phyloP scores from a whole-genome alignment of 2,888 invertebrate genomes.

The Schizotus pectinicornis region DNA sequence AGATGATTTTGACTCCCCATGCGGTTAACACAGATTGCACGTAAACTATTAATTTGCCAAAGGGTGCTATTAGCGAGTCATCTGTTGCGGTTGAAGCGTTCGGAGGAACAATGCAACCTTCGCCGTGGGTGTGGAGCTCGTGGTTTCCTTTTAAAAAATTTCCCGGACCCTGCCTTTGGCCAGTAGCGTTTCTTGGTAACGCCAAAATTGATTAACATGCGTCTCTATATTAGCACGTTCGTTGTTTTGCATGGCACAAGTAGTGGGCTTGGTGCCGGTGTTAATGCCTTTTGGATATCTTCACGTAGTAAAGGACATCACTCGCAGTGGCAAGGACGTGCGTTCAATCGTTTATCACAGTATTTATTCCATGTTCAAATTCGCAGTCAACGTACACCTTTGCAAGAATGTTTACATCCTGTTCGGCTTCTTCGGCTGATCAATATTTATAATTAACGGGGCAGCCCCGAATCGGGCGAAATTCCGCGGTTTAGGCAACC shows the following conservation, averaged over 20 bases:
- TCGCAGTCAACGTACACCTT: slow-evolving; percentile 18
- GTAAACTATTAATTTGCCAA: slow-evolving; percentile 4
- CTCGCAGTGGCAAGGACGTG: slow-evolving; percentile 41
- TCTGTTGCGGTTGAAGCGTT: too few species aligned
- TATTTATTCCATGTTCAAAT: slow-evolving; percentile 31
- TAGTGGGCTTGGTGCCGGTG: slow-evolving; percentile 14
- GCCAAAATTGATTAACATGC: too few species aligned
- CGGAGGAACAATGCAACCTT: too few species aligned
- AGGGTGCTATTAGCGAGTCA: background rate
- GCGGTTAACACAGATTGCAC: slow-evolving; percentile 11
- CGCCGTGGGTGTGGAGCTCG: too few species aligned
- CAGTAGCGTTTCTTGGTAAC: too few species aligned
- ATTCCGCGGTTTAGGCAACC: background rate
- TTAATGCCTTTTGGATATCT: slow-evolving; percentile 31
- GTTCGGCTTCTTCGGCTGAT: slow-evolving; percentile 11
- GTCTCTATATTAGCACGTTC: too few species aligned
- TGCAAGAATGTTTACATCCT: slow-evolving; percentile 25
- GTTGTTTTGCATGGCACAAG: background rate
- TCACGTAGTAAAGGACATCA: slow-evolving; percentile 41
- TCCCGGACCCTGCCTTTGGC: too few species aligned
- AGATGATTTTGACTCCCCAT: slow-evolving; percentile 19
- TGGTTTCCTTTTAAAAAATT: too few species aligned
- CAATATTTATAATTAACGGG: slow-evolving; percentile 22
- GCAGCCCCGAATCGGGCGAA: slow-evolving; percentile 2
- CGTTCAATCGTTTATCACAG: slow-evolving; percentile 38